Evolutionary conservation across 2,888 invertebrate species (phyloP), one percentile per base, ranked within the genome.

Genomic region (Lomographa bimaculata): DNA sequence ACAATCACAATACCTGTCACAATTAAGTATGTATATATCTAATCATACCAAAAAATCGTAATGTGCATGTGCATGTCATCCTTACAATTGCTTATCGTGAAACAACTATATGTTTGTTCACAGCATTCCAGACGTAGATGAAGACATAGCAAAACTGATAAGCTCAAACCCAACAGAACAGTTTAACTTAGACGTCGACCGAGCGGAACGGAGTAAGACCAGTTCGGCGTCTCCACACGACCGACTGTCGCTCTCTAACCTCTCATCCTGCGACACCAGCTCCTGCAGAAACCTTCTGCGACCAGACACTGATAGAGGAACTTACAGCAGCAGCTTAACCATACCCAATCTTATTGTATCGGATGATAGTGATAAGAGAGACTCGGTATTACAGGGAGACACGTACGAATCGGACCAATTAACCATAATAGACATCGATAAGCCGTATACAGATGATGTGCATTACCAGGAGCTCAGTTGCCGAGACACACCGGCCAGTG

Each of bases 401-500:
- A 87, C 87, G 66, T 90, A 90, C 75, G 89, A 90, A 80, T 90
- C 90, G 79, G 92, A 91, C 79, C 91, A 89, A 85, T 86, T 92
- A 76, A 92, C 92, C 75, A 92, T 92, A 72, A 92, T 92, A 81
- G 92, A 92, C 75, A 91, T 90, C 56, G 92, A 92, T 71, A 84
- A 81, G 60, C 89, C 90, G 49, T 89, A 87, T 60, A 84, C 81
- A 30, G 89, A 90, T 33, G 90, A 90, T 35, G 66, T 72, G 29
- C 90, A 83, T 54, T 85, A 78, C 50, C 66, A 68, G 37, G 80
- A 85, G 47, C 52, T 79, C 42, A 74, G 71, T 46, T 74, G 72
- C 3, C 60, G 78, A 37, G 68, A 58, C n/a, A 71, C 77, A 23
- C 76, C 86, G n/a, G 70, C 58, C 1, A 86, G 83, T 45, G 82